Evolutionary conservation across 2,888 invertebrate species (phyloP).

Genomic region (Papilio gigon): DNA sequence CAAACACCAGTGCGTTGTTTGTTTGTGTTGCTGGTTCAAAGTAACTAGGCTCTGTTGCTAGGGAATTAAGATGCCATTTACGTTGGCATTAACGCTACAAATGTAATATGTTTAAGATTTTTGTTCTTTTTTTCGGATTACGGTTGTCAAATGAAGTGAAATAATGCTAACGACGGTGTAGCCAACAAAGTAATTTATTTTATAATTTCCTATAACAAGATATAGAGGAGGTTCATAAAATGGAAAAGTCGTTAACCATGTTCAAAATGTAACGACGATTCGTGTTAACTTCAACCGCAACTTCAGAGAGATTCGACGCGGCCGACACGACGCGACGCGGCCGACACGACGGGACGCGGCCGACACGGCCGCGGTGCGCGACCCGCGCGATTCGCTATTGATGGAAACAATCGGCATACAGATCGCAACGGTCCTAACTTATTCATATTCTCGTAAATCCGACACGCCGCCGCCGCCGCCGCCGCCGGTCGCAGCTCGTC

Average conservation of each 20-base stretch:
- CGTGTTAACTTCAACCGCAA: neutral
- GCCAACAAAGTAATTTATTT: neutral
- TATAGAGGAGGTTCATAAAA: neutral
- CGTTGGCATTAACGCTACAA: neutral
- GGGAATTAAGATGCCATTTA: neutral
- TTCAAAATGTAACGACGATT: constrained; percentile 1
- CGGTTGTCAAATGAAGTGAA: no score
- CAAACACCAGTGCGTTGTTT: neutral
- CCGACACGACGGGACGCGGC: constrained; percentile 21
- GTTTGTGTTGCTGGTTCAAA: neutral
- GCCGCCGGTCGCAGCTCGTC: neutral
- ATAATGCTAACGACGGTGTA: no score
- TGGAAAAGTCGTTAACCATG: no score
- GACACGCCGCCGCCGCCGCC: neutral
- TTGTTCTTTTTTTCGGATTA: no score
- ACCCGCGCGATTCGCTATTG: constrained; percentile 23
- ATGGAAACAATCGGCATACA: constrained; percentile 34
- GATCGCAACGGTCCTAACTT: constrained; percentile 31
- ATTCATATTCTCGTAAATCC: constrained; percentile 33
- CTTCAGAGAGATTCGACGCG: constrained; percentile 12
- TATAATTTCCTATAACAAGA: neutral
- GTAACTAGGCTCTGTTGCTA: no score
- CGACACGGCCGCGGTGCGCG: neutral
- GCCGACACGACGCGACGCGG: neutral
- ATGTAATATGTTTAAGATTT: neutral